A percentile compares a stretch with the other conserved stretches of the same genome.
phyloP scores from a whole-genome alignment of 2,888 invertebrate genomes.

The Beris chalybata region DNA sequence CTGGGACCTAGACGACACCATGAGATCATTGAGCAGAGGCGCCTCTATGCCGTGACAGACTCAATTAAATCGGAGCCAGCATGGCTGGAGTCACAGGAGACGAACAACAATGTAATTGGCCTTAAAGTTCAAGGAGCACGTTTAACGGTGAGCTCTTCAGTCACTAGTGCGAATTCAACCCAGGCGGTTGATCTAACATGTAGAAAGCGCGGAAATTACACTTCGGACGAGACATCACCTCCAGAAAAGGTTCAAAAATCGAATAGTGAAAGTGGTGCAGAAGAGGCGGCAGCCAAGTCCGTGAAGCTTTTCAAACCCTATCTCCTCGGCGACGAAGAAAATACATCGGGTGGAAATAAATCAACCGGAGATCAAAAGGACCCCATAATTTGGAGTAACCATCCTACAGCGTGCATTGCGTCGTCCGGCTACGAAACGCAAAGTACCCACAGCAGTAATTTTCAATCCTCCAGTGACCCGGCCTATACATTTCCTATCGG shows the following conservation, averaged over 20 bases:
- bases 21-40: neutral
- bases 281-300: constrained; percentile 59
- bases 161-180: neutral
- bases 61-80: neutral
- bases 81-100: constrained; percentile 7
- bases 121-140: neutral
- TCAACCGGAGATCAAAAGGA: constrained; percentile 44
- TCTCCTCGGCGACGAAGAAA: constrained; percentile 63
- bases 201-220: constrained; percentile 35
- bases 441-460: constrained; percentile 35
- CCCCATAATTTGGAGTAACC: constrained; percentile 53
- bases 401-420: constrained; percentile 43
- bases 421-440: constrained; percentile 41
- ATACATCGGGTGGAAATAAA: constrained; percentile 6
- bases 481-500: constrained; percentile 36
- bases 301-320: constrained; percentile 79
- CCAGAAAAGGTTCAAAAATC: constrained; percentile 36
- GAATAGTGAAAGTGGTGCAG: constrained; percentile 8
- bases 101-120: constrained; percentile 19
- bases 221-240: constrained; percentile 6
- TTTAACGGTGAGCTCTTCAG: neutral
- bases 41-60: neutral
- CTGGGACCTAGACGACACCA: constrained; percentile 42
- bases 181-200: constrained; percentile 38
- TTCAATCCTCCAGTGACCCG: constrained; percentile 32